Base-by-base conservation (phyloP, 2,113 vertebrate species). In the Columbina picui region DNA sequence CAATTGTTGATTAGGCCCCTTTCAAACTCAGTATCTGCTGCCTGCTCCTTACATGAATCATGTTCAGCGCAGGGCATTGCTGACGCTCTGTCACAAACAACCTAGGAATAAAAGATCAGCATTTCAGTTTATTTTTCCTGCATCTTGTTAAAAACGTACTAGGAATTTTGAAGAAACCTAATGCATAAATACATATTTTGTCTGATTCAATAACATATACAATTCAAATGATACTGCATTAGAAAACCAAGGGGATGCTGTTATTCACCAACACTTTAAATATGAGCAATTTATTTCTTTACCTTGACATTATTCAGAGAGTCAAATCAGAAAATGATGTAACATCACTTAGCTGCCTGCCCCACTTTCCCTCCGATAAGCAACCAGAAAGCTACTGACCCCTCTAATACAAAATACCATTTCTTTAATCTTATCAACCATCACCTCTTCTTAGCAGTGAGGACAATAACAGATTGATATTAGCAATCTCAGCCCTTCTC, bases 141-240 rank as follows among this genome's bases (percentile, higher is more conserved):
- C 84, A 97, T 95, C 96, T 96, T 96, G 93, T 97, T 98, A 96
- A 97, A 97, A 96, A 41, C 45, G 12, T 55, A 88, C 84, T 22
- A 95, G 90, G 89, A 97, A 94, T 96, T 96, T 84, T 96, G 82
- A 97, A 90, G 86, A 96, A 96, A 97, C 84, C 90, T 97, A 97
- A 97, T 98, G 95, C 96, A 98, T 97, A 97, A 98, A 98, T 98
- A 97, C 95, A 97, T 98, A 97, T 95, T 97, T 97, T 84, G 90
- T 96, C 79, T 95, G 95, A 96, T 91, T 98, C 96, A 88, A 50
- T 93, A 95, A 85, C 63, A 97, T 96, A 97, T 93, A 91, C 95
- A 96, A 97, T 97, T 97, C 97, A 98, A 97, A 98, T 95, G 86
- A 92, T 45, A 36, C 57, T 3, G 9, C 87, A 94, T 96, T 97